Evolutionary conservation across 2,113 vertebrate species (phyloP).

Genomic region (Tretioscincus oriximinensis): DNA sequence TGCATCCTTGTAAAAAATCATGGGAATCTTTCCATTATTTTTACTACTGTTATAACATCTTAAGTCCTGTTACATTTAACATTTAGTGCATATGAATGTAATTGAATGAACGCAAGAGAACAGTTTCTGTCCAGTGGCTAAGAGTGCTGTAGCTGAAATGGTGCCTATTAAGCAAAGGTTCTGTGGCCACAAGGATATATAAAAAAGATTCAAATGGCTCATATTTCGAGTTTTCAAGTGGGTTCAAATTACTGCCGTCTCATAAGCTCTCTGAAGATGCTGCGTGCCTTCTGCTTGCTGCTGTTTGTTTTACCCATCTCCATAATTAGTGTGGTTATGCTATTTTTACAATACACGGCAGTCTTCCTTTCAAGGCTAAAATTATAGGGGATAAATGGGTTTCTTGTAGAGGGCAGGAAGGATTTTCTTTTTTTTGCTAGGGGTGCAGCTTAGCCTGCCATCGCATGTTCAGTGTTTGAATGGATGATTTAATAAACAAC

Average conservation of each 20-base stretch:
- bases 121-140: neutral
- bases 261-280: slow-evolving; percentile 2
- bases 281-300: neutral
- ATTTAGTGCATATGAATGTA: neutral
- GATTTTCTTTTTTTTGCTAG: slow-evolving; percentile 21
- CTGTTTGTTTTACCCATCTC: slow-evolving; percentile 6
- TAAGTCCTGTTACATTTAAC: too few species aligned
- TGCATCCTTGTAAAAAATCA: neutral
- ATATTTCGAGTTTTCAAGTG: neutral
- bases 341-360: neutral
- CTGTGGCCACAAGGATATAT: neutral
- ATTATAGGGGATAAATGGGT: slow-evolving; percentile 17
- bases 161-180: fast-evolving
- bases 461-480: slow-evolving; percentile 11
- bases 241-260: neutral
- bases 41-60: too few species aligned
- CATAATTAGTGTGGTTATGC: neutral
- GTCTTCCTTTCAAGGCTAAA: slow-evolving; percentile 3
- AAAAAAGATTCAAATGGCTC: neutral
- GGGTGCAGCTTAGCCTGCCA: neutral
- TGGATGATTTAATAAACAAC: neutral
- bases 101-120: neutral
- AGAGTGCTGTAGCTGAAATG: neutral
- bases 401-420: slow-evolving; percentile 36
- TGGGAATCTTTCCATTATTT: too few species aligned